Conservation (phyloP, 2,888 invertebrate genomes). For the Neuroscelio doddi region DNA sequence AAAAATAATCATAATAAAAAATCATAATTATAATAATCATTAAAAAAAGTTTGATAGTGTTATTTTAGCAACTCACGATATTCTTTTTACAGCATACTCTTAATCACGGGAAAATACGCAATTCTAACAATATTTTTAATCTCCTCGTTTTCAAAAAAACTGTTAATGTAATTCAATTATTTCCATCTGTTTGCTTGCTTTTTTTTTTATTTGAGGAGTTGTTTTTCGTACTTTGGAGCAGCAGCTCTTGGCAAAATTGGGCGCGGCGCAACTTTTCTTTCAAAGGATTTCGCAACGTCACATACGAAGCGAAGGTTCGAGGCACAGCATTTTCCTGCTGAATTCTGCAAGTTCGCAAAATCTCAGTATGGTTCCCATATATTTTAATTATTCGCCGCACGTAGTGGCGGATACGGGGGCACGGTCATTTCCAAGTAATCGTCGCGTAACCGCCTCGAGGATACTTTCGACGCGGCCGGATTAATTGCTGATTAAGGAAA, state of each 20-base stretch:
- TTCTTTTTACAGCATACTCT: too few species aligned
- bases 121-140: too few species aligned
- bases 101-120: too few species aligned
- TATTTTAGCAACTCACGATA: too few species aligned
- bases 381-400: slow-evolving; percentile 62
- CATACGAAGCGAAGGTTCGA: neutral
- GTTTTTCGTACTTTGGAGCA: too few species aligned
- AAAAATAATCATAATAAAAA: too few species aligned
- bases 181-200: neutral
- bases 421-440: slow-evolving; percentile 67
- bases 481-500: slow-evolving; percentile 70
- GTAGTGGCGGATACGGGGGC: slow-evolving; percentile 55
- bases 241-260: too few species aligned
- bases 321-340: slow-evolving; percentile 19
- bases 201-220: neutral
- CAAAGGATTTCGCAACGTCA: neutral
- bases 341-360: slow-evolving; percentile 25
- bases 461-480: slow-evolving; percentile 66
- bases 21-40: too few species aligned
- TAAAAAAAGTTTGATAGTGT: too few species aligned
- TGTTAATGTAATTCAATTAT: neutral
- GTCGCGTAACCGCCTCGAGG: slow-evolving; percentile 64
- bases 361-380: slow-evolving; percentile 44
- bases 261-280: neutral
- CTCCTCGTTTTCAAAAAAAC: too few species aligned